A percentile compares a stretch with the other conserved stretches of the same genome.
phyloP scores from a whole-genome alignment of 2,888 invertebrate genomes.

The Syrista parreyssii region DNA sequence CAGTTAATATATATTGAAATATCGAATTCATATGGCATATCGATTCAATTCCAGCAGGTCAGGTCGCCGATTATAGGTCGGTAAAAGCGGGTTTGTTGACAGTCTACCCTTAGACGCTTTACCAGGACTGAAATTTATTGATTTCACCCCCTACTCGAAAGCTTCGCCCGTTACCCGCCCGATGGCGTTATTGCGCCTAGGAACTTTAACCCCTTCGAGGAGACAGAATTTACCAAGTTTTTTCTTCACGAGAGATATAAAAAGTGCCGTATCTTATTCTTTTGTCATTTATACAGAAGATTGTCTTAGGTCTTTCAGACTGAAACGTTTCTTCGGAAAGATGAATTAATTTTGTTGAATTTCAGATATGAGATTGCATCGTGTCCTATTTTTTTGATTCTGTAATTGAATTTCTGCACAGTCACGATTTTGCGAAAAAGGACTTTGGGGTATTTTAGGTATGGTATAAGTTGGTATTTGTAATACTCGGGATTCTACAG shows the following conservation, averaged over 20 bases:
- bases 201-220: background rate
- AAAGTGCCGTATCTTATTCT: background rate
- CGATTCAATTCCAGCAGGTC: background rate
- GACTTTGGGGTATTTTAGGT: background rate
- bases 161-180: conserved; percentile 28
- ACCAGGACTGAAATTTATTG: conserved; percentile 27
- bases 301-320: background rate
- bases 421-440: background rate
- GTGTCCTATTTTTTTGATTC: no score
- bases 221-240: background rate
- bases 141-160: conserved; percentile 27
- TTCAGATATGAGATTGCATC: no score
- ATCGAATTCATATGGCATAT: background rate
- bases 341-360: no score
- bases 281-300: background rate
- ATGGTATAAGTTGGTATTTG: background rate
- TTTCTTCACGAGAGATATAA: background rate
- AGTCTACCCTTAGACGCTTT: conserved; percentile 20
- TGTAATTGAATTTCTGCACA: background rate
- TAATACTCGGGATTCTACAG: background rate
- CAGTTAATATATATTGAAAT: background rate
- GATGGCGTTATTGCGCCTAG: conserved; percentile 34
- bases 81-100: background rate
- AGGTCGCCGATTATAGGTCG: background rate
- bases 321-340: background rate